Evolutionary conservation across 2,888 invertebrate genomes (phyloP), one percentile per base, ranked within the genome.

Genomic region (Polydrusus cervinus): DNA sequence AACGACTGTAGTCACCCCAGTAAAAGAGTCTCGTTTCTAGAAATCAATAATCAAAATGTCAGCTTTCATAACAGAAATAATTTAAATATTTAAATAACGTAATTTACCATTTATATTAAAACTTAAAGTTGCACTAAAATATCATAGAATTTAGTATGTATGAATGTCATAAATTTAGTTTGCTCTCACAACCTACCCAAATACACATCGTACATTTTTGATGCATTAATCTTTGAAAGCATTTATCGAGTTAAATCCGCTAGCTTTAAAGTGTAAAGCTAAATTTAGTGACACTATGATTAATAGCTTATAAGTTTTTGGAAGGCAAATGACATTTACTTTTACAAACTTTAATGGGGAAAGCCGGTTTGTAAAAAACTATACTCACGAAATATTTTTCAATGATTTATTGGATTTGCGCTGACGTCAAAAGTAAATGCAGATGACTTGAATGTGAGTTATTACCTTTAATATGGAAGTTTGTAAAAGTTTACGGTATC

Each of bases 381-480:
- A 20, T 53, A 53, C 53, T 30, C 53, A 30, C 53, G 53, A 53
- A 30, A 30, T 25, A 25, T 25, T 53, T 53, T 53, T 53, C 25
- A 25, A n/a, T 53, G 53, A 53, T 53, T 53, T 53, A 53, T 53
- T 25, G 25, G 53, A 53, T 53, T 30, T 53, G 1, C n/a, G n/a
- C 5, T 13, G 53, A 30, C 25, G 30, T 53, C 53, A 18, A 20
- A 53, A 53, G 20, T 25, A 53, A 53, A 25, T 11, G 5, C 25
- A 53, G 9, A 30, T 53, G 53, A 53, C 53, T 30, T 30, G 53
- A 30, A 30, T 53, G 7, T 53, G 53, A 53, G 25, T 51, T 51
- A 51, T 53, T 53, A 25, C 53, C 53, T n/a, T 30, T 7, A n/a
- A 53, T 30, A 30, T 30, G 11, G 51, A 25, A 51, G 5, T 49